These are phyloP conservation scores for Ictalurus furcatus DNA, from an alignment of 2,113 vertebrate species.

Conservation along the genomic window DNA sequence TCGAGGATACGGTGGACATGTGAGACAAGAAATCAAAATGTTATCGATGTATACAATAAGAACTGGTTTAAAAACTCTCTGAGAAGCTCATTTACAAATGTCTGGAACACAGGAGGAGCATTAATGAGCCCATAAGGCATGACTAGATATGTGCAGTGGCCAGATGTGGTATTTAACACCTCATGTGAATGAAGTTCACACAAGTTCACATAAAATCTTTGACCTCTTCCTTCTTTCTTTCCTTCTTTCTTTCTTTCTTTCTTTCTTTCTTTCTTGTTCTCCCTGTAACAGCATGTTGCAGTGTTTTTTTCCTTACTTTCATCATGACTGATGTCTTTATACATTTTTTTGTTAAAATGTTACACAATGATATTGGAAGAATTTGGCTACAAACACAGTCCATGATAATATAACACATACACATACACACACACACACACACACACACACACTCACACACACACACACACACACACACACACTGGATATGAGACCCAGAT, in stretches of 20 bases:
- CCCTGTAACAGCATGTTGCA: neutral
- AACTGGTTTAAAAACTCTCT: neutral
- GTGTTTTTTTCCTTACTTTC: neutral
- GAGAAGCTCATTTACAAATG: neutral
- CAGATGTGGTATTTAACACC: neutral
- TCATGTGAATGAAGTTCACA: neutral
- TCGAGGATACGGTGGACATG: neutral
- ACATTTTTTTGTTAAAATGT: neutral
- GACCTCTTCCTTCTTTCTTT: neutral
- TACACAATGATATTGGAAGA: neutral
- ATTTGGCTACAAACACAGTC: neutral
- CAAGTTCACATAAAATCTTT: neutral
- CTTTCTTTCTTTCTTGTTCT: neutral
- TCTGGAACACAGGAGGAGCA: neutral
- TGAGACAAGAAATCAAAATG: neutral
- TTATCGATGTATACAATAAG: neutral
- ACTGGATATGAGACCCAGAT: conserved; percentile 30
- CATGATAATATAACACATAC: neutral
- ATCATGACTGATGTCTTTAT: neutral
- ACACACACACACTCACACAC: neutral
- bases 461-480: neutral
- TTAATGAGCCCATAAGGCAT: neutral
- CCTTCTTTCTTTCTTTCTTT: neutral
- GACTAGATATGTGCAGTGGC: no score
- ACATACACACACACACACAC: neutral